phyloP scores from a whole-genome alignment of 2,888 invertebrate species.

The Drosophila diplacantha region DNA sequence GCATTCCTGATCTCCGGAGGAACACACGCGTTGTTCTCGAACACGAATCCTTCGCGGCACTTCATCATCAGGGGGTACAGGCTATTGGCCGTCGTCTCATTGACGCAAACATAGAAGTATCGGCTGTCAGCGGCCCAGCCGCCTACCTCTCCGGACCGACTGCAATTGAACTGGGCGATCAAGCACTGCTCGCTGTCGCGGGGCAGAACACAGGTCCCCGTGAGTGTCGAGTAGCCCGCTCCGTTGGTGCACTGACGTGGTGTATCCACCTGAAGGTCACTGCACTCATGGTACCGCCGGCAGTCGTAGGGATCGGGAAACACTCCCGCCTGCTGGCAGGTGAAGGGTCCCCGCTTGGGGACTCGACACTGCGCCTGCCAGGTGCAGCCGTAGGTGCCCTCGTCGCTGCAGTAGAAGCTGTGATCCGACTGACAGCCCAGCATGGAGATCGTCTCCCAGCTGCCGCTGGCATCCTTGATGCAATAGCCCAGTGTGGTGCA shows the following conservation, averaged over 20 bases:
- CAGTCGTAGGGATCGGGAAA: constrained; percentile 76
- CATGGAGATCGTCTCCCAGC: constrained; percentile 58
- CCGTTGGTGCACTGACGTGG: constrained; percentile 60
- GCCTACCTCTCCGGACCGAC: constrained; percentile 56
- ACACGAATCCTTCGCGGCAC: constrained; percentile 58
- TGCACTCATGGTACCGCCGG: constrained; percentile 72
- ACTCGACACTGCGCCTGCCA: constrained; percentile 56
- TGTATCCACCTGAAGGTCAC: constrained; percentile 49
- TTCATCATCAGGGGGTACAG: constrained; percentile 68
- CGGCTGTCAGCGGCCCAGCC: constrained; percentile 64
- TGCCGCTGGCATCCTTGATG: constrained; percentile 37
- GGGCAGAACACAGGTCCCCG: constrained; percentile 57
- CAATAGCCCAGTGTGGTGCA: constrained; percentile 65
- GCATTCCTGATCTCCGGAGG: neutral
- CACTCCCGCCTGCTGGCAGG: constrained; percentile 63
- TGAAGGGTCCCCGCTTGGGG: constrained; percentile 62
- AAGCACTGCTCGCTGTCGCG: constrained; percentile 54
- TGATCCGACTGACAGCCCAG: constrained; percentile 52
- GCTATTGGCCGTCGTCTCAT: constrained; percentile 31
- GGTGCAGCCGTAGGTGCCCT: constrained; percentile 56
- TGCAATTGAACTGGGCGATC: constrained; percentile 63
- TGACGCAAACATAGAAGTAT: constrained; percentile 70
- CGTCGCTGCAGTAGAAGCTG: constrained; percentile 65
- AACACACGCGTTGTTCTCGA: constrained; percentile 54
- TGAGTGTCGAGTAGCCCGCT: constrained; percentile 60